Evolutionary conservation across 2,888 invertebrate genomes (phyloP).

Genomic region (Hylaea fasciaria): DNA sequence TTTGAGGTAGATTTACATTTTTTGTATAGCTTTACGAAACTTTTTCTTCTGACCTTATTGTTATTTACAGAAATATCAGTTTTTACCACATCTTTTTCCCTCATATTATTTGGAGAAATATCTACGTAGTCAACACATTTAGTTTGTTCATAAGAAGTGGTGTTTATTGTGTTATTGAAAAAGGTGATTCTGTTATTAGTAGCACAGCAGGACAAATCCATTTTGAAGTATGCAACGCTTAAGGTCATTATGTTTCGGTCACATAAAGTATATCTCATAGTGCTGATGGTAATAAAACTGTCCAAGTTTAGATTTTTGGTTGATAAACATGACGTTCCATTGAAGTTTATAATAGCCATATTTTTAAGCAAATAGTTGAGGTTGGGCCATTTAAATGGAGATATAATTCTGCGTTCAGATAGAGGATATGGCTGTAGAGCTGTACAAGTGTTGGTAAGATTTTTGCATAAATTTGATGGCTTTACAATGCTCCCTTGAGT

Average conservation of each 20-base stretch:
- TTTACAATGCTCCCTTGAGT: not conserved
- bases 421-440: slow-evolving; percentile 47
- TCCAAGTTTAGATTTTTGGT: slow-evolving; percentile 17
- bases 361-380: slow-evolving; percentile 33
- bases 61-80: slow-evolving; percentile 7
- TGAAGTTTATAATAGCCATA: slow-evolving; percentile 24
- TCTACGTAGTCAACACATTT: slow-evolving; percentile 2
- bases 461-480: not conserved
- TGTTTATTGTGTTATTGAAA: slow-evolving; percentile 1
- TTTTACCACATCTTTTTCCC: not conserved
- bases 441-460: slow-evolving; percentile 39
- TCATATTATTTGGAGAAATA: not conserved
- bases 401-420: slow-evolving; percentile 29
- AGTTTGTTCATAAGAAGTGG: not conserved
- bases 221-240: slow-evolving; percentile 20
- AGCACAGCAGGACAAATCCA: not conserved
- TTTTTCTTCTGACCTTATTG: slow-evolving; percentile 44
- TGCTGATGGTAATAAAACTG: slow-evolving; percentile 24
- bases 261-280: slow-evolving; percentile 20
- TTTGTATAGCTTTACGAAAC: slow-evolving; percentile 59
- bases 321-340: slow-evolving; percentile 2
- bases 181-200: not conserved
- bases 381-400: slow-evolving; percentile 27
- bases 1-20: slow-evolving; percentile 69
- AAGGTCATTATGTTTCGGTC: slow-evolving; percentile 17